These are phyloP conservation scores for Romanogobio albipinnatus DNA, from an alignment of 2,113 vertebrate species.

Conservation along the genomic window DNA sequence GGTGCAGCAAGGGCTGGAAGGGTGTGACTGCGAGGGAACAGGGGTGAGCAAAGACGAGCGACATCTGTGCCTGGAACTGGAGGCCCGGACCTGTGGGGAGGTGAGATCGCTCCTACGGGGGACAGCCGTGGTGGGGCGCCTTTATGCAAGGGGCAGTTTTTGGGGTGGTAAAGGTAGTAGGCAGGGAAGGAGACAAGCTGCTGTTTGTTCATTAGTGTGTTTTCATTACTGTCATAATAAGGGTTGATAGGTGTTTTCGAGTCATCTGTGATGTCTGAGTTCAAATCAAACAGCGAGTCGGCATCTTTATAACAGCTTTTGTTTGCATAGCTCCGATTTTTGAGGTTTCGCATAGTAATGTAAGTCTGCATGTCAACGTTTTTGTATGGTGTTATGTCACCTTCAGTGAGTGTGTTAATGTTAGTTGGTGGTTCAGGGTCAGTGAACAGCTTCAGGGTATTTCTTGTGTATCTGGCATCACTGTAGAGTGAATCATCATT, in stretches of 20 bases:
- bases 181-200: slow-evolving; percentile 71
- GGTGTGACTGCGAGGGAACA: slow-evolving; percentile 87
- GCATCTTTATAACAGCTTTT: slow-evolving; percentile 17
- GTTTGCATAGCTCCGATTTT: background rate
- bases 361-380: slow-evolving; percentile 74
- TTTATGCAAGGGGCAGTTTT: slow-evolving; percentile 78
- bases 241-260: slow-evolving; percentile 1
- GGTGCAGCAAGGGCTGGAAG: slow-evolving; percentile 80
- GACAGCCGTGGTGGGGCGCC: slow-evolving; percentile 84
- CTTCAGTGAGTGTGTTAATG: slow-evolving; percentile 46
- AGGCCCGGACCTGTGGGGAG: slow-evolving; percentile 77
- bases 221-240: slow-evolving; percentile 25
- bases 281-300: slow-evolving; percentile 47
- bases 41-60: slow-evolving; percentile 82
- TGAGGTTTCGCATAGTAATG: slow-evolving; percentile 49
- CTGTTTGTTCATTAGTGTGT: slow-evolving; percentile 57
- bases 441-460: slow-evolving; percentile 14
- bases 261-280: slow-evolving; percentile 6
- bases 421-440: slow-evolving; percentile 31
- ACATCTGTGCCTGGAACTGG: slow-evolving; percentile 75
- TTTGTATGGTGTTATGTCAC: slow-evolving; percentile 76
- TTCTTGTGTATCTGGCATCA: slow-evolving; percentile 46
- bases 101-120: slow-evolving; percentile 86
- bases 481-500: slow-evolving; percentile 70
- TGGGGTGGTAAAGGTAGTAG: slow-evolving; percentile 77